Evolutionary conservation across 2,888 invertebrate species (phyloP).

Genomic region (Nudaria mundana): DNA sequence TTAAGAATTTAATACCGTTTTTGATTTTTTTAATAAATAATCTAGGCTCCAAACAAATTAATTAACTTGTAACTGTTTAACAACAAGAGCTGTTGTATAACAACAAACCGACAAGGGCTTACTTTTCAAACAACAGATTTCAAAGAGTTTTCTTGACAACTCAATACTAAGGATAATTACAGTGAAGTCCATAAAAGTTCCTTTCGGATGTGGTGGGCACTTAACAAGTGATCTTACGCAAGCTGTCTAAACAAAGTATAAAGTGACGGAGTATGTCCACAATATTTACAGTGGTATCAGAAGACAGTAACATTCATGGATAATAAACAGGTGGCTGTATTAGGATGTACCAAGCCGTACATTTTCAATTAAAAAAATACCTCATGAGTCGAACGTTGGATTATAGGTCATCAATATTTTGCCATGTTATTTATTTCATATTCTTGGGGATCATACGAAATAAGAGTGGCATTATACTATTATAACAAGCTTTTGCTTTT

Average conservation of each 20-base stretch:
- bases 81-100: background rate
- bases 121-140: slow-evolving; percentile 5
- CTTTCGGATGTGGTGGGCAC: slow-evolving; percentile 27
- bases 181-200: slow-evolving; percentile 33
- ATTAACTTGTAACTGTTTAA: background rate
- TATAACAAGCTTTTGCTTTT: no score
- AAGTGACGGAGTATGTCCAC: background rate
- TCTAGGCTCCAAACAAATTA: no score
- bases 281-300: background rate
- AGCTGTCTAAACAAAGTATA: slow-evolving; percentile 31
- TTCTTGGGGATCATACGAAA: no score
- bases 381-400: no score
- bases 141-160: slow-evolving; percentile 16
- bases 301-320: background rate
- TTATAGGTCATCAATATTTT: no score
- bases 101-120: background rate
- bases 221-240: slow-evolving; percentile 28
- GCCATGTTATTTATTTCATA: no score
- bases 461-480: no score
- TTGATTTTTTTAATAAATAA: no score
- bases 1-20: no score
- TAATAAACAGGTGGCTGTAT: background rate
- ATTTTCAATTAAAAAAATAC: no score
- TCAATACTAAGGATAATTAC: slow-evolving; percentile 34
- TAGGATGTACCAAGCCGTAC: no score